phyloP scores from a whole-genome alignment of 2,113 vertebrate genomes.

The Solea senegalensis region DNA sequence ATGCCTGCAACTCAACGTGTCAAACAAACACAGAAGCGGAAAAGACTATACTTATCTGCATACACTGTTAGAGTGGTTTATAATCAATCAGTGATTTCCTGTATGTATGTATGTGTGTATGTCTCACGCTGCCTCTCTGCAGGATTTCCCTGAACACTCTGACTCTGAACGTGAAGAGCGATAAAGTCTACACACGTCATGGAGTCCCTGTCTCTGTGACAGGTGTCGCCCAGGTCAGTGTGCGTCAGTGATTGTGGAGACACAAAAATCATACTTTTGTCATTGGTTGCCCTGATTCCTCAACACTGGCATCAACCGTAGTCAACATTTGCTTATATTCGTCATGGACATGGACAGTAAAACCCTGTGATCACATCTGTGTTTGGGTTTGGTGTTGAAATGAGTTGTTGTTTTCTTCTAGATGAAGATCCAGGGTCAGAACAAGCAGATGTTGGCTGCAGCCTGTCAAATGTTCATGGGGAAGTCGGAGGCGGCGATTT shows the following conservation, averaged over 20 bases:
- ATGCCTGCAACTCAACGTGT: background rate
- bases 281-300: too few relatives aligned
- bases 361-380: background rate
- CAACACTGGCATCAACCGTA: too few relatives aligned
- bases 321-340: too few relatives aligned
- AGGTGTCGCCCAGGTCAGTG: conserved; percentile 91
- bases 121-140: background rate
- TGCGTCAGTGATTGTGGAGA: background rate
- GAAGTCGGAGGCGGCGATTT: conserved; percentile 88
- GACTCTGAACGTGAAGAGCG: conserved; percentile 94
- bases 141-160: conserved; percentile 94
- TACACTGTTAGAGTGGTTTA: conserved; percentile 1
- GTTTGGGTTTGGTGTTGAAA: background rate
- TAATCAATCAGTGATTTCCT: conserved; percentile 16
- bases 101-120: background rate
- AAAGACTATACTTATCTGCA: background rate
- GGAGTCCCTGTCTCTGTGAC: conserved; percentile 94
- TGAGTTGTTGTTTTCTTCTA: conserved; percentile 49
- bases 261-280: background rate
- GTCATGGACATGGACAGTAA: too few relatives aligned
- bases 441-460: conserved; percentile 94
- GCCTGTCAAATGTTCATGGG: conserved; percentile 98
- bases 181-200: conserved; percentile 92
- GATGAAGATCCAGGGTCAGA: conserved; percentile 97
- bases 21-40: conserved; percentile 1